phyloP scores from a whole-genome alignment of 2,113 vertebrate species.

The Coptodon bakossiorum region DNA sequence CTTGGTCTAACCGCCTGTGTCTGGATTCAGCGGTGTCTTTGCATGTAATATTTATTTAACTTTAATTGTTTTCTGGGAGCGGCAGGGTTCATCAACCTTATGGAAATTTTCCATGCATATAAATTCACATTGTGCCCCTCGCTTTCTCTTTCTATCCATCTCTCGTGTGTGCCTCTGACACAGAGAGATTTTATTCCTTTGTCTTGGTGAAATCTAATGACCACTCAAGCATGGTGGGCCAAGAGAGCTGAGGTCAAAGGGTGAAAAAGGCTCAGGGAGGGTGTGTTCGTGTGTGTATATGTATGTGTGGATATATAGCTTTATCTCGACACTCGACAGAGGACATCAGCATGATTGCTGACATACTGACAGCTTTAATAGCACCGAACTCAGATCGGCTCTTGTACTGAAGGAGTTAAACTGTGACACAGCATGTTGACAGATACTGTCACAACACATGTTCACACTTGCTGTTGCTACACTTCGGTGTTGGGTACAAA shows the following conservation, averaged over 20 bases:
- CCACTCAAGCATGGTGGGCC: conserved; percentile 8
- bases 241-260: conserved; percentile 25
- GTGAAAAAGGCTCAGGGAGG: neutral
- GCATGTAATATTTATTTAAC: neutral
- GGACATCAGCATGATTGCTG: neutral
- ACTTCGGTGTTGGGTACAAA: neutral
- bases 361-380: neutral
- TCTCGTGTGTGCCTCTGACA: neutral
- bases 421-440: neutral
- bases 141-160: neutral
- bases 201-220: conserved; percentile 15
- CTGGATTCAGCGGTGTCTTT: neutral
- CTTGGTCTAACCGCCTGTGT: neutral
- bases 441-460: neutral
- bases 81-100: neutral
- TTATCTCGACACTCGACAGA: neutral
- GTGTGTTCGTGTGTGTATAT: neutral
- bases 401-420: neutral
- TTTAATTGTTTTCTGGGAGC: neutral
- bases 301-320: neutral
- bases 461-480: neutral
- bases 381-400: neutral
- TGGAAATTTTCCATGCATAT: neutral
- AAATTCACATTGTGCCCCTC: neutral
- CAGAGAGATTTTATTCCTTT: conserved; percentile 7